A percentile compares a stretch with the other conserved stretches of the same genome.
phyloP scores from a whole-genome alignment of 2,797 vertebrate species.

The Myotis daubentonii region DNA sequence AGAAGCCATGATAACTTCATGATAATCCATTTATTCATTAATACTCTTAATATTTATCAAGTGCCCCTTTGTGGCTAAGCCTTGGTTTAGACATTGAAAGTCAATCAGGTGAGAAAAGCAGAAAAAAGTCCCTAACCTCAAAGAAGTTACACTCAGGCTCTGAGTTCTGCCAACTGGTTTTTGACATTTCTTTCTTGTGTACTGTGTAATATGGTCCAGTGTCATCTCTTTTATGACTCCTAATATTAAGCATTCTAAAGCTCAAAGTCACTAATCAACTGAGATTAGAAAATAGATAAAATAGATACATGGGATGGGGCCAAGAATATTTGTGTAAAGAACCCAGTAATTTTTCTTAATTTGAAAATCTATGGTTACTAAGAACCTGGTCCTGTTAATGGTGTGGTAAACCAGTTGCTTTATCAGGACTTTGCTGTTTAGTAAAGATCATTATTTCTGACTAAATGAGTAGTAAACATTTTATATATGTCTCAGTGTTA shows the following conservation, averaged over 20 bases:
- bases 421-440: background rate
- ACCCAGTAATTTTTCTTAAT: background rate
- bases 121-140: background rate
- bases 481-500: background rate
- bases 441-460: background rate
- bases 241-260: constrained; percentile 21
- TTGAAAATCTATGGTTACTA: background rate
- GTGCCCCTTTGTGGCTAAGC: background rate
- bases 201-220: background rate
- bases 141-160: background rate
- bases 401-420: background rate
- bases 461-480: background rate
- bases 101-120: background rate
- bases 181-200: background rate
- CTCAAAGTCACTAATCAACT: background rate
- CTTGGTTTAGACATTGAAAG: background rate
- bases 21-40: background rate
- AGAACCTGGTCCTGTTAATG: background rate
- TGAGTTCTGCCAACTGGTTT: background rate
- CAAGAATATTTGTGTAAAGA: background rate
- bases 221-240: background rate
- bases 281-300: background rate
- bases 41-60: constrained; percentile 5
- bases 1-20: background rate
- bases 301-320: background rate